Evolutionary conservation across 92 coral and sea anemone species (phyloP).

Genomic region (Bergia puertoricense): DNA sequence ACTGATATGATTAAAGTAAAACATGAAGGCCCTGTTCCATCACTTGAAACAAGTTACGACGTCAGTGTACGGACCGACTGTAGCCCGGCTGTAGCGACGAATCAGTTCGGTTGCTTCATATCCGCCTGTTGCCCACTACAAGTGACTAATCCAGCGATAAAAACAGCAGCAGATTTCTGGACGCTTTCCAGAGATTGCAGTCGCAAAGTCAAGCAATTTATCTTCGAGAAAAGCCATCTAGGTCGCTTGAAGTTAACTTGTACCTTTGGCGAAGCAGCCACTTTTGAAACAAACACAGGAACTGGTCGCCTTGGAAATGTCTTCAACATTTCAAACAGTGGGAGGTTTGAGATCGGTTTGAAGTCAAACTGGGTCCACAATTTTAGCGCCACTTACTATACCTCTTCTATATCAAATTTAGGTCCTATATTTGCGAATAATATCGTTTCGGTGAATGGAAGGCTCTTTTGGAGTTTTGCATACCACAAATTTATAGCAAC

Average conservation of each 20-base stretch:
- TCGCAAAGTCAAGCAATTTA: not conserved
- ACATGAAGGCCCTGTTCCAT: not conserved
- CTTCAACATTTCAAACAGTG: not conserved
- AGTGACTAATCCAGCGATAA: not conserved
- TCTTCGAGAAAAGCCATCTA: not conserved
- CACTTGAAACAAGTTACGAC: slow-evolving; percentile 29
- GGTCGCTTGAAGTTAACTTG: not conserved
- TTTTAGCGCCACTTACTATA: not conserved
- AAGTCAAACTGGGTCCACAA: not conserved
- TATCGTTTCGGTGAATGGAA: slow-evolving; percentile 5
- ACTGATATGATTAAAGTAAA: not conserved
- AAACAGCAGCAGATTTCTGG: not conserved
- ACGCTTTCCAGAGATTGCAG: not conserved
- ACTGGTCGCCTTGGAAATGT: slow-evolving; percentile 6
- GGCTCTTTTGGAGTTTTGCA: slow-evolving; percentile 8
- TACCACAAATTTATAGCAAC: not conserved
- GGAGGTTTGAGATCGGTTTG: not conserved
- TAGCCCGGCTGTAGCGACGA: slow-evolving; percentile 31
- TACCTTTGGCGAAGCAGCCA: not conserved
- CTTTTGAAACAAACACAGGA: not conserved
- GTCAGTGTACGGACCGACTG: slow-evolving; percentile 43
- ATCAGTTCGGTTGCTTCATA: slow-evolving; percentile 38
- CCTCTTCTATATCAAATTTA: not conserved
- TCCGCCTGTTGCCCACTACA: slow-evolving; percentile 7
- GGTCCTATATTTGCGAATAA: not conserved